Conservation (phyloP, 2,113 vertebrate genomes). For the Prunella himalayana region DNA sequence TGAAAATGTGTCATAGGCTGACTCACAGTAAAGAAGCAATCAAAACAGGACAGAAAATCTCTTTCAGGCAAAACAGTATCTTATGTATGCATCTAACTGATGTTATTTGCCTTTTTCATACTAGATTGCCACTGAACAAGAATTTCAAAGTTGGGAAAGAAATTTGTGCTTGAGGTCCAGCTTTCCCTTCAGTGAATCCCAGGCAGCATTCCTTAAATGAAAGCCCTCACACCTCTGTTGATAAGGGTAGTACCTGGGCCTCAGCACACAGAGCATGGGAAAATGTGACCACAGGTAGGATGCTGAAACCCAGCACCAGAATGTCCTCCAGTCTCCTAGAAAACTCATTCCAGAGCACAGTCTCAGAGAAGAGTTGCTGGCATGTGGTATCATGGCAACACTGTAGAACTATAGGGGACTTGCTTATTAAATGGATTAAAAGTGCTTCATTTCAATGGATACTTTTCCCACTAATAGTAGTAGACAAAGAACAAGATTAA, state of each 20-base stretch:
- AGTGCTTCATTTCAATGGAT: not conserved
- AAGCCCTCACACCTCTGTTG: not conserved
- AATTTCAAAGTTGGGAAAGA: not conserved
- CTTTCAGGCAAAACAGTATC: not conserved
- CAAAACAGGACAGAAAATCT: not conserved
- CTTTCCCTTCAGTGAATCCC: not conserved
- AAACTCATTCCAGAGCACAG: not conserved
- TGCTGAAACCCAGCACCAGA: rapidly evolving
- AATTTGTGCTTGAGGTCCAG: not conserved
- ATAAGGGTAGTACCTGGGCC: not conserved
- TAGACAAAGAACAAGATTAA: not conserved
- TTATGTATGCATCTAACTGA: not conserved
- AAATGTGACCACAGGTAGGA: not conserved
- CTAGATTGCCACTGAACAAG: not conserved
- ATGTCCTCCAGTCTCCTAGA: not conserved
- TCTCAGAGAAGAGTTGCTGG: not conserved
- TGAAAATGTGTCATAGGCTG: constrained; percentile 39
- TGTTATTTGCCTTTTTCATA: not conserved
- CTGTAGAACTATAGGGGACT: not conserved
- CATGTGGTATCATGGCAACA: not conserved
- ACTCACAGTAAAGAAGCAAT: not conserved
- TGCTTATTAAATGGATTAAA: not conserved
- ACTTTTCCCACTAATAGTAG: not conserved
- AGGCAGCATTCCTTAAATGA: not conserved
- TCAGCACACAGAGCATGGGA: not conserved